Evolutionary conservation across 2,888 invertebrate genomes (phyloP).

Genomic region (Callyntrura guangdongensis): DNA sequence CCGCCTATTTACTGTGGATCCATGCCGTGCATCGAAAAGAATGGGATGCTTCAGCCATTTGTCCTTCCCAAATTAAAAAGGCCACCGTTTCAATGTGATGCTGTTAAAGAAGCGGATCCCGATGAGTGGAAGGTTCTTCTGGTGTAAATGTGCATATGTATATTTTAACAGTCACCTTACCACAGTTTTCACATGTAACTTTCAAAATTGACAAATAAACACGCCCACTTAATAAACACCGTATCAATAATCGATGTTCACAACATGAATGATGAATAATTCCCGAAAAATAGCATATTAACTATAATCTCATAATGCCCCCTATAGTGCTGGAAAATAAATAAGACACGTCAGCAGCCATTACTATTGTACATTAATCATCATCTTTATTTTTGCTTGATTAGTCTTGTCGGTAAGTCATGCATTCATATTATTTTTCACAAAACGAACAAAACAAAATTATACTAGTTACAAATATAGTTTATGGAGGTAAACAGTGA

Average conservation of each 20-base stretch:
- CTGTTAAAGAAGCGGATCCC: constrained; percentile 70
- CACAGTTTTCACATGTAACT: neutral
- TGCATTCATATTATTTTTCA: too few relatives aligned
- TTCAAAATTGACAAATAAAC: constrained; percentile 59
- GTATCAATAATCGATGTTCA: neutral
- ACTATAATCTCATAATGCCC: too few relatives aligned
- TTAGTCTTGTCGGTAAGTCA: too few relatives aligned
- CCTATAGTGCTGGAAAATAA: too few relatives aligned
- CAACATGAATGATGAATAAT: neutral
- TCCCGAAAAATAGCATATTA: neutral
- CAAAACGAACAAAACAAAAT: too few relatives aligned
- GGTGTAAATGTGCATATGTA: constrained; percentile 55
- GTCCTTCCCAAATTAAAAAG: constrained; percentile 80
- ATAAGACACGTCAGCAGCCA: too few relatives aligned
- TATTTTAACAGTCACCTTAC: neutral
- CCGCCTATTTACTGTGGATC: constrained; percentile 78
- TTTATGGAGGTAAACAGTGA: too few relatives aligned
- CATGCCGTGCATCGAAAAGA: constrained; percentile 82
- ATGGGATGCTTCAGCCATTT: constrained; percentile 79
- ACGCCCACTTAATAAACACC: too few relatives aligned
- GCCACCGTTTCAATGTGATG: constrained; percentile 82
- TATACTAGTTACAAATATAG: too few relatives aligned
- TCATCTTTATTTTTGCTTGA: too few relatives aligned
- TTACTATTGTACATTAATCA: too few relatives aligned
- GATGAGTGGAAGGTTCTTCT: constrained; percentile 79